These are phyloP conservation scores for Chalcis sispes DNA, from an alignment of 2,888 invertebrate genomes.

Conservation along the genomic window DNA sequence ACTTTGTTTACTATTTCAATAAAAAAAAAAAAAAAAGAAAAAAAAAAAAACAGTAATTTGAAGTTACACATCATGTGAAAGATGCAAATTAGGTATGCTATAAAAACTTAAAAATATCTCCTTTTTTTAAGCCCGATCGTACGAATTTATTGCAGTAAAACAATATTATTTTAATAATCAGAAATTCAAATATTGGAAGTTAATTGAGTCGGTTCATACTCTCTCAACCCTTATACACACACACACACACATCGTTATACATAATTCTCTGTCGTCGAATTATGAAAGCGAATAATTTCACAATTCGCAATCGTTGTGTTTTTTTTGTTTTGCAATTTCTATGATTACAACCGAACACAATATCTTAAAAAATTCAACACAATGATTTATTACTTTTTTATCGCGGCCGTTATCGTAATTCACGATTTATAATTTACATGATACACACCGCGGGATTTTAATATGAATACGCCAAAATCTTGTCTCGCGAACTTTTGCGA, in stretches of 20 bases:
- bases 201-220: too few relatives aligned
- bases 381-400: conserved; percentile 43
- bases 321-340: conserved; percentile 33
- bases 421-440: conserved; percentile 42
- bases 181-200: too few relatives aligned
- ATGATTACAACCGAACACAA: conserved; percentile 23
- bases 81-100: too few relatives aligned
- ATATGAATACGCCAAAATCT: conserved; percentile 46
- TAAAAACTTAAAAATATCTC: too few relatives aligned
- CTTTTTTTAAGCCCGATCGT: too few relatives aligned
- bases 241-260: conserved; percentile 3
- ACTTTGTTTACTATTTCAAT: too few relatives aligned
- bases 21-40: too few relatives aligned
- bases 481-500: conserved; percentile 42
- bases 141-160: too few relatives aligned
- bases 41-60: too few relatives aligned
- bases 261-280: conserved; percentile 29
- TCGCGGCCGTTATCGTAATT: conserved; percentile 15
- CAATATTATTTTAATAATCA: too few relatives aligned
- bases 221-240: too few relatives aligned
- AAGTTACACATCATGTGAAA: too few relatives aligned
- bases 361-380: conserved; percentile 21
- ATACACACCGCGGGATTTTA: neutral
- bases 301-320: conserved; percentile 13
- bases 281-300: conserved; percentile 1